These are phyloP conservation scores for Sialia sialis DNA, from an alignment of 2,113 vertebrate genomes.

Conservation along the genomic window DNA sequence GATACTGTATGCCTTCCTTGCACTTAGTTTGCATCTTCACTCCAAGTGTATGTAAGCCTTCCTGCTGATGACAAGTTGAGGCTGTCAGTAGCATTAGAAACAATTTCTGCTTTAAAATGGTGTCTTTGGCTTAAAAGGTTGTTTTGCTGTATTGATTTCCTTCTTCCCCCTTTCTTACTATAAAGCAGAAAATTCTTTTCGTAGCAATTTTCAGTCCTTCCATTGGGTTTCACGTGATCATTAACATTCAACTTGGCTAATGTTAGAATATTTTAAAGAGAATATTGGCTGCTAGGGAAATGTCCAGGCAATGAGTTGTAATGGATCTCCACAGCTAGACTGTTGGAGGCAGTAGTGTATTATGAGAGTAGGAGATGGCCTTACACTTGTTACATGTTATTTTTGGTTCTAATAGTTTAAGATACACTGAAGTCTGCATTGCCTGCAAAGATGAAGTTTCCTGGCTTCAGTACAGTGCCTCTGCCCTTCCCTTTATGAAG, in stretches of 20 bases:
- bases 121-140: not conserved
- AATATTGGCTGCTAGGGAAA: not conserved
- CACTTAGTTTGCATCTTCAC: not conserved
- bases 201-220: not conserved
- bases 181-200: not conserved
- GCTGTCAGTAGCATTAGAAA: not conserved
- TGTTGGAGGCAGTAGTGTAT: constrained; percentile 66
- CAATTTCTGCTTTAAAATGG: not conserved
- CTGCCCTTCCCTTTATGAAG: not conserved
- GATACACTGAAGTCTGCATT: not conserved
- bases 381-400: not conserved
- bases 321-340: constrained; percentile 26
- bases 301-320: not conserved
- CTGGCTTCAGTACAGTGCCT: not conserved
- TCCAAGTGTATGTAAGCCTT: not conserved
- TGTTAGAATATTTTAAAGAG: not conserved
- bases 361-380: constrained; percentile 22
- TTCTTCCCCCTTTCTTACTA: not conserved
- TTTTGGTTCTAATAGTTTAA: constrained; percentile 25
- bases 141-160: not conserved
- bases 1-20: not conserved
- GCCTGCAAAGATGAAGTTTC: not conserved
- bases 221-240: not conserved
- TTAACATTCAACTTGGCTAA: not conserved
- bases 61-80: not conserved